Base-by-base conservation (phyloP, 1,140 invertebrate genomes). In the Sycobia sp. region DNA sequence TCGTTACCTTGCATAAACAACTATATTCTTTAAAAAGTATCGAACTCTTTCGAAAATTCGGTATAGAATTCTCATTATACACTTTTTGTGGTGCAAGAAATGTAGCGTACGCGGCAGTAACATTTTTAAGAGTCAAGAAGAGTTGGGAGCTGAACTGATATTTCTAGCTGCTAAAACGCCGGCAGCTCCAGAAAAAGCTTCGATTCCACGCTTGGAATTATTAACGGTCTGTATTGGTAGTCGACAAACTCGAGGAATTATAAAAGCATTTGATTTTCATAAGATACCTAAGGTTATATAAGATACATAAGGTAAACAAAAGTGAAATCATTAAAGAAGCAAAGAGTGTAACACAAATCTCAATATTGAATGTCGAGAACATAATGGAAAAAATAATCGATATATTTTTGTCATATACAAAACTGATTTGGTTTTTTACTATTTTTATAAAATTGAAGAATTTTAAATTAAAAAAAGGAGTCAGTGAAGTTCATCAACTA, bases 1-100 rank as follows among this genome's bases (percentile, higher is more conserved):
- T 56, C 32, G 70, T 64, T 38, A 71, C 49, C 36, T 47, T 10
- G 72, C 46, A 55, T 18, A 27, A 62, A 11, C 20, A 72, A 49
- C 55, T 71, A 16, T 1, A 34, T 20, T 39, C 38, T 36, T 53
- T 71, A 16, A 27, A 29, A 10, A n/a, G 67, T 41, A 68, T 74
- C 27, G 50, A 65, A 49, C 67, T 73, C 29, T 65, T 71, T n/a
- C 47, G 71, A 64, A 61, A 58, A 11, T 68, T 71, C 50, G 58
- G 47, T 11, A 27, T 5, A 3, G 36, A 25, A 5, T 44, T 62
- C 4, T 62, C 60, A 43, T 55, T 72, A 38, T 76, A 77, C 29
- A 63, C 70, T 1, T 80, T 78, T 66, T 68, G 51, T 22, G 75
- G 80, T 66, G 77, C 76, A 4, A 75, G 72, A 61, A 39, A 68